Percentiles rank a stretch among this genome's conserved stretches.
These are phyloP conservation scores for Pseudorhombus dupliciocellatus DNA, from an alignment of 2,113 vertebrate genomes.

Conservation along the genomic window DNA sequence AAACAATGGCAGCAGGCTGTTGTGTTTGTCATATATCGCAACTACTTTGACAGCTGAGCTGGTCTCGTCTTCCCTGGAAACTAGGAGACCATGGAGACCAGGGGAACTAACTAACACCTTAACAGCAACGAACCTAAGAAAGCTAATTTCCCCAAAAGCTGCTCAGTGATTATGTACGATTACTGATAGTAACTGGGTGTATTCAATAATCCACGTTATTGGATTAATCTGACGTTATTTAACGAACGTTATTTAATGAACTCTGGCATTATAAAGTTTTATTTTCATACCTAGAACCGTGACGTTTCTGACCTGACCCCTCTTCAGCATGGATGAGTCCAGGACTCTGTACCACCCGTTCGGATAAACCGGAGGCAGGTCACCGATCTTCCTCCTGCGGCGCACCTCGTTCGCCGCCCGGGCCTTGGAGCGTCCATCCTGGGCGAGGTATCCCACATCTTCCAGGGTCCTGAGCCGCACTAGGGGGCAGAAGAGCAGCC, in stretches of 20 bases:
- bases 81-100: background rate
- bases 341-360: slow-evolving; percentile 87
- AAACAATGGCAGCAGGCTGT: background rate
- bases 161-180: background rate
- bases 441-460: slow-evolving; percentile 81
- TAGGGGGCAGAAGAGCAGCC: slow-evolving; percentile 76
- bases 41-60: slow-evolving; percentile 32
- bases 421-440: slow-evolving; percentile 74
- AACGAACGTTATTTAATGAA: background rate
- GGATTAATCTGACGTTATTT: too few species aligned
- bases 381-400: slow-evolving; percentile 77
- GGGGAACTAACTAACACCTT: background rate
- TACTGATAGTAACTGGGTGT: too few species aligned
- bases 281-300: slow-evolving; percentile 75
- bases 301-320: slow-evolving; percentile 74
- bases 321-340: slow-evolving; percentile 79
- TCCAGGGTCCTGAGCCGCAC: slow-evolving; percentile 74
- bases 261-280: too few species aligned
- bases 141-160: too few species aligned
- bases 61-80: slow-evolving; percentile 22
- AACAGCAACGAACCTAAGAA: background rate
- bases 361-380: slow-evolving; percentile 83
- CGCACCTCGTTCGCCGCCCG: slow-evolving; percentile 80
- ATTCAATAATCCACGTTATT: background rate
- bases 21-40: slow-evolving; percentile 19